A percentile compares a stretch with the other conserved stretches of the same genome.
Conservation (phyloP, 2,888 invertebrate genomes). For the Pycnomerus fuliginosus region DNA sequence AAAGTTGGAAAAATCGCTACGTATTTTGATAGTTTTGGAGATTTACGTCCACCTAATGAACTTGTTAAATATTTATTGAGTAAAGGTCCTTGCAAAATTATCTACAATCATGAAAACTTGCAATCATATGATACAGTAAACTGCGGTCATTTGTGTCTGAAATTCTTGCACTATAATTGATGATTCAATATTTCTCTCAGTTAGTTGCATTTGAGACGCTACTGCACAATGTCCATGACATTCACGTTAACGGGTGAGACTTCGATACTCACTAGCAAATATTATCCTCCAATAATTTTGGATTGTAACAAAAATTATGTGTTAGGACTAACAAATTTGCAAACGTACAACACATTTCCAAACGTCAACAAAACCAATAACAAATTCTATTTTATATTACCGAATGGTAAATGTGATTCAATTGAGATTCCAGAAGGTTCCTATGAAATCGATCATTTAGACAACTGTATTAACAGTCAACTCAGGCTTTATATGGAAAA, state of each 20-base stretch:
- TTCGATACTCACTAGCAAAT: conserved; percentile 3
- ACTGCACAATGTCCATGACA: too few species aligned
- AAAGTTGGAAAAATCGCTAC: background rate
- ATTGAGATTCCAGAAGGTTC: conserved; percentile 2
- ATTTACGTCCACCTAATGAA: conserved; percentile 10
- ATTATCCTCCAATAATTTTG: conserved; percentile 5
- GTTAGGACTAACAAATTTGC: conserved; percentile 2
- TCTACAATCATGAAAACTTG: conserved; percentile 7
- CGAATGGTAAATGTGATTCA: too few species aligned
- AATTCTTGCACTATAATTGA: conserved; percentile 18
- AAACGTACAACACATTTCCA: conserved; percentile 7
- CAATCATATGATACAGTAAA: conserved; percentile 6
- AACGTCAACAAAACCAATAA: conserved; percentile 5
- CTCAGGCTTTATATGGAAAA: too few species aligned
- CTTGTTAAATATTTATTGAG: conserved; percentile 6
- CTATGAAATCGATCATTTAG: too few species aligned
- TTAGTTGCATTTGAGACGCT: too few species aligned
- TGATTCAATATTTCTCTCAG: too few species aligned
- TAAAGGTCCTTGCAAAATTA: background rate
- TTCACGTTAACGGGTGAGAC: conserved; percentile 13
- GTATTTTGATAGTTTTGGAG: conserved; percentile 15
- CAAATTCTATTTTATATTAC: conserved; percentile 4
- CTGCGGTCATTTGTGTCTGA: conserved; percentile 28
- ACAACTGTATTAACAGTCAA: too few species aligned
- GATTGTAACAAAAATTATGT: conserved; percentile 3